phyloP scores from a whole-genome alignment of 2,888 invertebrate species.

The Sarcophaga rosellei region DNA sequence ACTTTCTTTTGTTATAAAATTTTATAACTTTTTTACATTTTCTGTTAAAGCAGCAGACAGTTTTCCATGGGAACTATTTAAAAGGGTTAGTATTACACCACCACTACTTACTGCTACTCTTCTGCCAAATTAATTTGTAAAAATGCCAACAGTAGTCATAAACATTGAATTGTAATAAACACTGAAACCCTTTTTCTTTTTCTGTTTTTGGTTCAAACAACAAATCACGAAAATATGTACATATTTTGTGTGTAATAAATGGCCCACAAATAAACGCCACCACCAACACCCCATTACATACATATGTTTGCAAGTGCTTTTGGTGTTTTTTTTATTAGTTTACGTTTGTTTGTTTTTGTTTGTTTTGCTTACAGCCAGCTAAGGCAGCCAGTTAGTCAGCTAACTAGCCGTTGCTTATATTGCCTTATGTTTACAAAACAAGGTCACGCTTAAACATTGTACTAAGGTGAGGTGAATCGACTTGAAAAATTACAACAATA shows the following conservation, averaged over 20 bases:
- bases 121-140: neutral
- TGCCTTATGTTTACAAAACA: constrained; percentile 48
- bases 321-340: neutral
- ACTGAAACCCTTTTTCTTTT: neutral
- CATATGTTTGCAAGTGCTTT: neutral
- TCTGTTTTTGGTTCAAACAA: neutral
- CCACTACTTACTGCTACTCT: neutral
- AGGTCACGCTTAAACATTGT: constrained; percentile 63
- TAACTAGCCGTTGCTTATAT: neutral
- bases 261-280: constrained; percentile 7
- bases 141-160: neutral
- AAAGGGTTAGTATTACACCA: constrained; percentile 10
- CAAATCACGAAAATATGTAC: constrained; percentile 24
- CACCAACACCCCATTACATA: neutral
- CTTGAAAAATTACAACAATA: neutral
- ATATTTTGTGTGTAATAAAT: constrained; percentile 8
- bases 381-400: neutral
- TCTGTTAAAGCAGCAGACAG: no score
- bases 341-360: neutral
- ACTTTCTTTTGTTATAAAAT: neutral
- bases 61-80: neutral
- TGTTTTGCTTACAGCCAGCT: neutral
- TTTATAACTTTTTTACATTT: neutral
- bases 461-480: constrained; percentile 56
- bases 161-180: neutral